Conservation (phyloP, 92 coral and sea anemone genomes). For the Umimayanthus chanpuru region DNA sequence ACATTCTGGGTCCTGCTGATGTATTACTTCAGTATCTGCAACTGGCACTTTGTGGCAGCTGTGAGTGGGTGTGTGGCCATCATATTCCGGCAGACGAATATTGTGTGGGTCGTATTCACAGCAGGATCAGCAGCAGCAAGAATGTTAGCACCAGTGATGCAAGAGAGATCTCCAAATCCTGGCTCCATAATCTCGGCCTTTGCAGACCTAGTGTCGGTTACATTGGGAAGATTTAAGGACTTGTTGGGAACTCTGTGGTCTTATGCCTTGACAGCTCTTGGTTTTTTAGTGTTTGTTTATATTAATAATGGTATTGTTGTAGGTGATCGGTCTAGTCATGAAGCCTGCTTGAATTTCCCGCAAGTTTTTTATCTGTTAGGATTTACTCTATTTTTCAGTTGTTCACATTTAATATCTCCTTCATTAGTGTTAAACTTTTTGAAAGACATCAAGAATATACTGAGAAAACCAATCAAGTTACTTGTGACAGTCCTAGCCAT, state of each 20-base stretch:
- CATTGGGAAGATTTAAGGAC: conserved; percentile 45
- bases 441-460: conserved; percentile 22
- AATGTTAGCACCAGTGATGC: conserved; percentile 48
- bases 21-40: conserved; percentile 79
- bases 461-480: conserved; percentile 52
- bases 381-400: conserved; percentile 75
- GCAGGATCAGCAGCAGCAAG: conserved; percentile 82
- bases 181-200: conserved; percentile 48
- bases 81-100: conserved; percentile 86
- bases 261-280: conserved; percentile 66
- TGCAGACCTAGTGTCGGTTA: conserved; percentile 39
- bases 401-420: conserved; percentile 67
- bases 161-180: conserved; percentile 20
- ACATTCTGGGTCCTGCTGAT: conserved; percentile 87
- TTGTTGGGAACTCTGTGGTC: conserved; percentile 64
- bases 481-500: conserved; percentile 35
- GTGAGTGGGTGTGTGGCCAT: conserved; percentile 70
- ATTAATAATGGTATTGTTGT: conserved; percentile 86
- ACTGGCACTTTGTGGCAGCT: conserved; percentile 77
- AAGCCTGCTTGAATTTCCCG: conserved; percentile 86
- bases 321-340: conserved; percentile 84
- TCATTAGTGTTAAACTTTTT: conserved; percentile 49
- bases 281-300: conserved; percentile 68
- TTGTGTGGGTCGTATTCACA: conserved; percentile 88
- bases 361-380: conserved; percentile 84